phyloP scores from a whole-genome alignment of 2,888 invertebrate genomes.

The Pandemis cinnamomeana region DNA sequence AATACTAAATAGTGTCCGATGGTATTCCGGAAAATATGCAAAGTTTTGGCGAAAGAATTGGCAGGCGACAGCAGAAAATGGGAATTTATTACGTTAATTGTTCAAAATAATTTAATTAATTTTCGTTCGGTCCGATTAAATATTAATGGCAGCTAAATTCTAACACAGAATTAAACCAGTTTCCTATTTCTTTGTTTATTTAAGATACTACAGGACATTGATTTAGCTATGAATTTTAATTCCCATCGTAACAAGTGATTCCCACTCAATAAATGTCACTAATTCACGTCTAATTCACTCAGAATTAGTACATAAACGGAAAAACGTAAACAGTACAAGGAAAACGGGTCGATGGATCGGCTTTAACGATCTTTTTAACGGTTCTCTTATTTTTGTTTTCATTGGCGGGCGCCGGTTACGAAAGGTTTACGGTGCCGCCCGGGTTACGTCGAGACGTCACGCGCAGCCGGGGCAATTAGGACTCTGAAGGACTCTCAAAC shows the following conservation, averaged over 20 bases:
- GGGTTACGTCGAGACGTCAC: slow-evolving; percentile 57
- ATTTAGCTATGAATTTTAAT: neutral
- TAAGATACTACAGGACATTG: neutral
- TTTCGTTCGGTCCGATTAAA: too few species aligned
- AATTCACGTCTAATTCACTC: slow-evolving; percentile 35
- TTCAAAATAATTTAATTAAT: too few species aligned
- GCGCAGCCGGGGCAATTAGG: slow-evolving; percentile 24
- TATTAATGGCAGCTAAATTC: too few species aligned
- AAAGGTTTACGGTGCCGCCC: slow-evolving; percentile 58
- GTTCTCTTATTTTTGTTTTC: slow-evolving; percentile 51
- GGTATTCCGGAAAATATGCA: too few species aligned
- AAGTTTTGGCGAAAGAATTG: too few species aligned
- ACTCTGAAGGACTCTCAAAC: slow-evolving; percentile 32
- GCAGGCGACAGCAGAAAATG: too few species aligned
- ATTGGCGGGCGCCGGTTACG: slow-evolving; percentile 53
- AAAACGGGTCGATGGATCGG: slow-evolving; percentile 60
- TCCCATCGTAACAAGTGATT: slow-evolving; percentile 11
- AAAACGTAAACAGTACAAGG: slow-evolving; percentile 43
- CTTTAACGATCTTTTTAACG: slow-evolving; percentile 64
- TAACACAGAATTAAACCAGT: neutral
- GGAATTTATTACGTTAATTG: too few species aligned
- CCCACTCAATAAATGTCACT: slow-evolving; percentile 38
- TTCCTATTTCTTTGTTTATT: neutral
- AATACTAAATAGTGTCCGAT: too few species aligned
- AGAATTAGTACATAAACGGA: slow-evolving; percentile 42